Conservation (phyloP, 2,888 invertebrate species). For the Lacanobia oleracea region DNA sequence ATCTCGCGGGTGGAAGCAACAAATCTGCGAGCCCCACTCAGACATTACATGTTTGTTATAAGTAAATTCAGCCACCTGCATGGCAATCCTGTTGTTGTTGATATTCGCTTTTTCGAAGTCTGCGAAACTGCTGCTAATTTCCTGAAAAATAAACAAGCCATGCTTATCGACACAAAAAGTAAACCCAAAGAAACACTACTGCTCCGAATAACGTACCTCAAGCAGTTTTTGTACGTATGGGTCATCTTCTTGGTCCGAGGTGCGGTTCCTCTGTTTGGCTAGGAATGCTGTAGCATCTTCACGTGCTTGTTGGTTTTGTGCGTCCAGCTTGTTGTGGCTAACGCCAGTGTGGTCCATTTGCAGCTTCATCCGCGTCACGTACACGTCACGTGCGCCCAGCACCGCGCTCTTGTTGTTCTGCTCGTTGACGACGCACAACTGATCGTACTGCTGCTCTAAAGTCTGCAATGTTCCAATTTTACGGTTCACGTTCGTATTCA, state of each 20-base stretch:
- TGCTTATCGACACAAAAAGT: background rate
- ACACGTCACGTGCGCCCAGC: constrained; percentile 35
- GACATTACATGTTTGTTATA: constrained; percentile 55
- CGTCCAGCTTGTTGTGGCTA: constrained; percentile 47
- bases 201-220: constrained; percentile 34
- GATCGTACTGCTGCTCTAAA: constrained; percentile 26
- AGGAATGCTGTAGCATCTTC: constrained; percentile 46
- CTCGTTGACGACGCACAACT: constrained; percentile 35
- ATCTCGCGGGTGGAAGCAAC: constrained; percentile 58
- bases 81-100: constrained; percentile 56
- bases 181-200: background rate
- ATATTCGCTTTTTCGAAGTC: constrained; percentile 58
- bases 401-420: constrained; percentile 44
- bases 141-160: constrained; percentile 49
- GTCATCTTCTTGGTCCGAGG: constrained; percentile 43
- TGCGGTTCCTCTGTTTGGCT: constrained; percentile 38
- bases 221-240: constrained; percentile 39
- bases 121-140: constrained; percentile 34
- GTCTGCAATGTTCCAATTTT: constrained; percentile 30
- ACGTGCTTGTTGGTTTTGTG: constrained; percentile 49
- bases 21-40: constrained; percentile 56
- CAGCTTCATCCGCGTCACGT: constrained; percentile 41
- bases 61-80: constrained; percentile 58
- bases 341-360: constrained; percentile 28
- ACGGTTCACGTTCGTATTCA: background rate